phyloP scores from a whole-genome alignment of 2,113 vertebrate genomes.

The Tachuris rubrigastra region DNA sequence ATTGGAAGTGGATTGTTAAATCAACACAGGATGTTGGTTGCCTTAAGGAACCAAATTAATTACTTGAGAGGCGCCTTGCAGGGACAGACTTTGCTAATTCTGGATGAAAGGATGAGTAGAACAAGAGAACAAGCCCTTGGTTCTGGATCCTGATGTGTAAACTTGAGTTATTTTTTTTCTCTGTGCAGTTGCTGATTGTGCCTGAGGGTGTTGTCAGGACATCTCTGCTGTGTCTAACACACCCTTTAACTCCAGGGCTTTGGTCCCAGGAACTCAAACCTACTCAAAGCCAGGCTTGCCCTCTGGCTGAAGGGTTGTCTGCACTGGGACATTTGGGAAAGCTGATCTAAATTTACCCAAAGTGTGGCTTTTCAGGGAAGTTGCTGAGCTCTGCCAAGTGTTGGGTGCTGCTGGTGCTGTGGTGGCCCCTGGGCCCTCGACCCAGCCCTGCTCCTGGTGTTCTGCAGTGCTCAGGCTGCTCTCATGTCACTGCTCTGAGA shows the following conservation, averaged over 20 bases:
- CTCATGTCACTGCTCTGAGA: not conserved
- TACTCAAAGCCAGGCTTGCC: not conserved
- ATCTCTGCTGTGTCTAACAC: not conserved
- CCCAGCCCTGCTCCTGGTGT: rapidly evolving
- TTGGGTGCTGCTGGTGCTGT: rapidly evolving
- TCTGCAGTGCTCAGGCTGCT: not conserved
- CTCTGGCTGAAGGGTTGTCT: not conserved
- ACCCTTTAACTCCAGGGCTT: not conserved
- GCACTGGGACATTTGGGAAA: not conserved
- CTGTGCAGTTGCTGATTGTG: not conserved
- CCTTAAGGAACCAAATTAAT: not conserved
- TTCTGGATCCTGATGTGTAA: not conserved
- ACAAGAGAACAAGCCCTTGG: not conserved
- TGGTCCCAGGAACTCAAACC: not conserved
- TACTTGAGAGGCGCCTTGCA: not conserved
- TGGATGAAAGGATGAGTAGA: not conserved
- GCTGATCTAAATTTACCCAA: not conserved
- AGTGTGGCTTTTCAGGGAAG: not conserved
- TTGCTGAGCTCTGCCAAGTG: not conserved
- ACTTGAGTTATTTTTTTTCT: not conserved
- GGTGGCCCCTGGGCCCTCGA: not conserved
- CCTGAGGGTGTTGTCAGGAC: not conserved
- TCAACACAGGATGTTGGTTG: rapidly evolving
- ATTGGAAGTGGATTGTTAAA: not conserved
- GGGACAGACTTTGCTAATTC: not conserved